phyloP scores from a whole-genome alignment of 2,888 invertebrate genomes.

The Leptopilina drosophilae region DNA sequence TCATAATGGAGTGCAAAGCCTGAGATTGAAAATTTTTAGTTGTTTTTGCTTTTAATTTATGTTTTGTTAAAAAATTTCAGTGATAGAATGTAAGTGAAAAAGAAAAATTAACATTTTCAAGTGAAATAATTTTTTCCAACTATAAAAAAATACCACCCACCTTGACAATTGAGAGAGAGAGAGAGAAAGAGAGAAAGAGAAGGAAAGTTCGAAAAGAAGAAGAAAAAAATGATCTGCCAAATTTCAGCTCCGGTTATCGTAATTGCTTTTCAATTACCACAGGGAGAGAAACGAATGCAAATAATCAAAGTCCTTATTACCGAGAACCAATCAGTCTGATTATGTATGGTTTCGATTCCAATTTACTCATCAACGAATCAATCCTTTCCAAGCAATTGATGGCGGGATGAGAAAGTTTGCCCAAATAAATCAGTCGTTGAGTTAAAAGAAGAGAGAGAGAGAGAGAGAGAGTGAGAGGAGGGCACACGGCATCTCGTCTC shows the following conservation, averaged over 20 bases:
- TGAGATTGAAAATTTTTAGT: no score
- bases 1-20: no score
- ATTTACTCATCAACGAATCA: conserved; percentile 32
- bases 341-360: conserved; percentile 33
- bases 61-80: no score
- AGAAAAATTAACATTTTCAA: no score
- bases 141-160: no score
- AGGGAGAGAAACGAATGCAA: conserved; percentile 36
- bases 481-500: neutral
- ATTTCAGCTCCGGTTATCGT: neutral
- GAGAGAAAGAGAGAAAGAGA: neutral
- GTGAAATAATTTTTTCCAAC: no score
- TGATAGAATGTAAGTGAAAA: no score
- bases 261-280: conserved; percentile 30
- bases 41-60: no score
- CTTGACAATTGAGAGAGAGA: neutral
- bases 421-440: conserved; percentile 19
- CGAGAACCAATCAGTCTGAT: conserved; percentile 26
- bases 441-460: no score
- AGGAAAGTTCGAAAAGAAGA: neutral
- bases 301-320: conserved; percentile 34
- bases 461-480: no score
- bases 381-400: neutral
- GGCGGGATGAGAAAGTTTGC: conserved; percentile 1
- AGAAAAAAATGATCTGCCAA: neutral